phyloP scores from a whole-genome alignment of 1,140 invertebrate species.

The Scylla paramamosain region DNA sequence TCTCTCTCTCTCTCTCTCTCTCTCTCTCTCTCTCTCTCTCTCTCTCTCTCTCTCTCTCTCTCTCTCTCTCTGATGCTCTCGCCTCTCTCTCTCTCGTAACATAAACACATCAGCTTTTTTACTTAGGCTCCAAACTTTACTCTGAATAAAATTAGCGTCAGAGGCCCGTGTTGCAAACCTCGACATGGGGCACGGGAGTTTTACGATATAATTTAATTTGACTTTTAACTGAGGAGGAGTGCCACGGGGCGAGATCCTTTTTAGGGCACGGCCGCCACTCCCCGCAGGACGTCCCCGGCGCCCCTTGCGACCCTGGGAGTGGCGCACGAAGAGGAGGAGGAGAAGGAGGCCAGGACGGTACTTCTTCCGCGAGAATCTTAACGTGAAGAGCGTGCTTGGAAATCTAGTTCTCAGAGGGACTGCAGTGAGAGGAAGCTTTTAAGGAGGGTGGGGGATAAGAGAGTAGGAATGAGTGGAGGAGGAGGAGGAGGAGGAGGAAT shows the following conservation, averaged over 20 bases:
- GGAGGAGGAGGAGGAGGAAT: background rate
- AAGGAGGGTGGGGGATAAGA: background rate
- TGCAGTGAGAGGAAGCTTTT: background rate
- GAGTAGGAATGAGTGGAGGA: background rate
- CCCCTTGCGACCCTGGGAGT: background rate
- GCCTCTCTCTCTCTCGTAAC: background rate
- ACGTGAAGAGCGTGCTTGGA: too few species aligned
- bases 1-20: background rate
- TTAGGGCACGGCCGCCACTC: background rate
- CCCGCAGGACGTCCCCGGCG: background rate
- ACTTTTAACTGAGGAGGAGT: background rate
- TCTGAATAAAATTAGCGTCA: constrained; percentile 21
- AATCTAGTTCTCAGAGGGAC: too few species aligned
- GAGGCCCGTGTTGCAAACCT: background rate
- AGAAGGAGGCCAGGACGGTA: too few species aligned
- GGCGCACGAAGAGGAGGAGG: too few species aligned
- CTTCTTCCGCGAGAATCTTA: too few species aligned
- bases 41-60: constrained; percentile 24
- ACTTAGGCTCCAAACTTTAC: constrained; percentile 1
- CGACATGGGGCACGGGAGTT: background rate
- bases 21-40: constrained; percentile 9
- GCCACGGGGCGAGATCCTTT: background rate
- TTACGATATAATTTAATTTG: background rate
- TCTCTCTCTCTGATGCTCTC: background rate
- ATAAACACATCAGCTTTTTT: background rate